A percentile compares a stretch with the other conserved stretches of the same genome.
Conservation (phyloP, 2,797 vertebrate species). For the Paedocypris micromegethes region DNA sequence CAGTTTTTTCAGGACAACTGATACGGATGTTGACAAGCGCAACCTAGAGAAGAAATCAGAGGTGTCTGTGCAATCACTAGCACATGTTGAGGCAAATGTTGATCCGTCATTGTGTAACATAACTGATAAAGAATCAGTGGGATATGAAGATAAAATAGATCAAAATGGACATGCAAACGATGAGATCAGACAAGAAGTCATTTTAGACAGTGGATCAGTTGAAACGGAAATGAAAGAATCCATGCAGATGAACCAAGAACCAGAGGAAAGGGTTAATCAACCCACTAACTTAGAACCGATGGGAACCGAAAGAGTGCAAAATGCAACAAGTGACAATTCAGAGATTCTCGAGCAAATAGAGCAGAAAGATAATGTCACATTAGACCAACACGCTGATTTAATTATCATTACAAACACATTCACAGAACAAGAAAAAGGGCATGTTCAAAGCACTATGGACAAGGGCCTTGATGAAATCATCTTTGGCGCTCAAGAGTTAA, state of each 20-base stretch:
- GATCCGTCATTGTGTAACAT: background rate
- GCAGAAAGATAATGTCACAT: background rate
- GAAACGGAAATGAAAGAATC: slow-evolving; percentile 6
- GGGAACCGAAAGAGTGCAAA: background rate
- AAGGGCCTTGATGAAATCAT: slow-evolving; percentile 38
- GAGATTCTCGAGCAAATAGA: background rate
- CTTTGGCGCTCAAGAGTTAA: background rate
- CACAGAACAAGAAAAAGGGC: slow-evolving; percentile 37
- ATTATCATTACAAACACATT: background rate
- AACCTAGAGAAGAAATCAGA: slow-evolving; percentile 28
- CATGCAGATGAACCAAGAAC: background rate
- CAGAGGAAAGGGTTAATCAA: no score
- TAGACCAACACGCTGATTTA: background rate
- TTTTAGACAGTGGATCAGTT: slow-evolving; percentile 5
- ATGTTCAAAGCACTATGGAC: slow-evolving; percentile 43
- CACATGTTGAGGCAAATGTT: slow-evolving; percentile 8
- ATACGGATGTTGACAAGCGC: slow-evolving; percentile 21
- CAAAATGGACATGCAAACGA: slow-evolving; percentile 2
- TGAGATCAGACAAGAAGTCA: slow-evolving; percentile 1
- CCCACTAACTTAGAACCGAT: no score
- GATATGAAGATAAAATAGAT: slow-evolving; percentile 11
- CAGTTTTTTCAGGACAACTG: slow-evolving; percentile 16
- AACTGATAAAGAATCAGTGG: slow-evolving; percentile 2
- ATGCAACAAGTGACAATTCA: slow-evolving; percentile 13
- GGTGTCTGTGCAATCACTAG: slow-evolving; percentile 3